Evolutionary conservation across 1,140 invertebrate genomes (phyloP).

Genomic region (Formica selysi): DNA sequence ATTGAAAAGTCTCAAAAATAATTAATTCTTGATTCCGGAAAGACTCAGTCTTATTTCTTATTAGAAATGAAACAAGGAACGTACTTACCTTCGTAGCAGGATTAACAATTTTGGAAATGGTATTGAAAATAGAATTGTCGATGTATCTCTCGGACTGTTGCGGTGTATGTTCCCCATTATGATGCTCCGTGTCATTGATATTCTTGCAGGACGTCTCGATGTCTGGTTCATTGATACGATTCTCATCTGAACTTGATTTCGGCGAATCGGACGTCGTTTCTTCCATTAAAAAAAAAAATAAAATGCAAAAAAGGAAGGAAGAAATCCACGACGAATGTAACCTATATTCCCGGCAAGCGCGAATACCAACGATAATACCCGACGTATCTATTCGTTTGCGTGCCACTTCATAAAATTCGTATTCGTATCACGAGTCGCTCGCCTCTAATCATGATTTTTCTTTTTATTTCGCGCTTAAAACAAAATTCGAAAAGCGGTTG

Average conservation of each 20-base stretch:
- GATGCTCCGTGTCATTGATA: slow-evolving; percentile 72
- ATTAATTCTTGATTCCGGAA: background rate
- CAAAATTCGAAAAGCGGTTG: slow-evolving; percentile 35
- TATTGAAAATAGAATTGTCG: slow-evolving; percentile 85
- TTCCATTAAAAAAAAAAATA: slow-evolving; percentile 78
- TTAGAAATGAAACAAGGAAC: slow-evolving; percentile 6
- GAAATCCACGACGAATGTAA: slow-evolving; percentile 39
- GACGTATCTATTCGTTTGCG: background rate
- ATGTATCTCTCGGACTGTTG: slow-evolving; percentile 76
- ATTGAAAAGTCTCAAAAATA: background rate
- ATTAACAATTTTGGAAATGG: slow-evolving; percentile 86
- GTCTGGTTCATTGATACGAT: slow-evolving; percentile 59
- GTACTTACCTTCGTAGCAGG: slow-evolving; percentile 79
- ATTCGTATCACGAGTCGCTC: background rate
- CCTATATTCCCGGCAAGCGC: slow-evolving; percentile 28
- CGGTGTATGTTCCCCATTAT: slow-evolving; percentile 76
- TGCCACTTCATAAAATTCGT: slow-evolving; percentile 33
- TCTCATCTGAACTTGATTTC: slow-evolving; percentile 65
- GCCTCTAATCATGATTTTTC: slow-evolving; percentile 44
- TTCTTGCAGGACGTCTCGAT: slow-evolving; percentile 63
- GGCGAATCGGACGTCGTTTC: slow-evolving; percentile 69
- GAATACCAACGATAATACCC: background rate
- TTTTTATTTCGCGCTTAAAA: slow-evolving; percentile 10
- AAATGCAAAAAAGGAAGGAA: background rate
- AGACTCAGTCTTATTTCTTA: background rate